phyloP scores from a whole-genome alignment of 2,113 vertebrate genomes.

The Glaucomys volans region DNA sequence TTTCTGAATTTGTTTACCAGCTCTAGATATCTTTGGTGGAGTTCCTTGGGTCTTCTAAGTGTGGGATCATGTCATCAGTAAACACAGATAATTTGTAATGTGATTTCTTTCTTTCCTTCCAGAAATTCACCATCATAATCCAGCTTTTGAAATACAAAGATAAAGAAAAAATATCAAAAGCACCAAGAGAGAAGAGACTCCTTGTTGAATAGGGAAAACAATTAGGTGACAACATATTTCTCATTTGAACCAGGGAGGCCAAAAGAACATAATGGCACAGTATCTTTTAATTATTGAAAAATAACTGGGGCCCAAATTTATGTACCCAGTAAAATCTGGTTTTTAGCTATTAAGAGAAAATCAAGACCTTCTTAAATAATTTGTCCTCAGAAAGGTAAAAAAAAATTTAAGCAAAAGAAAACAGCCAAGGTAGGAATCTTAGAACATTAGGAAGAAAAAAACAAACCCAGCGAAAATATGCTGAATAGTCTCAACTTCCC shows the following conservation, averaged over 20 bases:
- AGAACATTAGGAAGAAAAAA: not conserved
- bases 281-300: not conserved
- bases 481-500: not conserved
- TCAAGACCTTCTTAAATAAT: not conserved
- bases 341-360: not conserved
- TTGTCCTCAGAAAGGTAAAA: not conserved
- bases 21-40: too few relatives aligned
- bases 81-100: too few relatives aligned
- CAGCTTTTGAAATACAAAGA: not conserved
- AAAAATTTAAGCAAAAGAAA: not conserved
- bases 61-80: too few relatives aligned
- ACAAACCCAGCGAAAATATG: not conserved
- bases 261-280: not conserved
- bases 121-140: not conserved
- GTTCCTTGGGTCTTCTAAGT: too few relatives aligned
- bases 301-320: not conserved
- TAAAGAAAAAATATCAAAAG: not conserved
- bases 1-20: too few relatives aligned
- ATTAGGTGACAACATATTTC: not conserved
- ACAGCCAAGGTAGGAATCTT: not conserved
- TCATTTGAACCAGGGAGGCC: not conserved
- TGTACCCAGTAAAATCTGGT: not conserved
- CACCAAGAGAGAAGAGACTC: not conserved
- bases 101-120: too few relatives aligned
- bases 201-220: not conserved